A percentile compares a stretch with the other conserved stretches of the same genome.
phyloP scores from a whole-genome alignment of 2,113 vertebrate species.

The Ahaetulla prasina region DNA sequence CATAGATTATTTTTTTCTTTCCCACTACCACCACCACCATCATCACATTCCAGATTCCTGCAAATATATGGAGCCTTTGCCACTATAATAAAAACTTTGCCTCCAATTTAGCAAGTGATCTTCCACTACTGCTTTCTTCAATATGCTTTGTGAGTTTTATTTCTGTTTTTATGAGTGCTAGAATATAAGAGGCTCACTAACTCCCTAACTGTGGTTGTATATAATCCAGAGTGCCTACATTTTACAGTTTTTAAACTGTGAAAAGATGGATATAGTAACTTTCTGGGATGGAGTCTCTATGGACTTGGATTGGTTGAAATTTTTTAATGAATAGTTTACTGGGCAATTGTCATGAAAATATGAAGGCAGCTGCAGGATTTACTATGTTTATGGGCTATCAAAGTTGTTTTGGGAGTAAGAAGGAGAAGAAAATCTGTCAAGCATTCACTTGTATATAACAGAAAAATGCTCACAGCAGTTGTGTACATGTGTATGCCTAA shows the following conservation, averaged over 20 bases:
- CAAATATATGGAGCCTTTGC: not conserved
- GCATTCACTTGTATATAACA: not conserved
- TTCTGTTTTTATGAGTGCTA: not conserved
- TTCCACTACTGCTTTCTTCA: not conserved
- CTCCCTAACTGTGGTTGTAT: not conserved
- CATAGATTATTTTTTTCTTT: not conserved
- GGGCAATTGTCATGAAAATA: not conserved
- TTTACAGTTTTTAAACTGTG: not conserved
- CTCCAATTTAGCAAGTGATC: not conserved
- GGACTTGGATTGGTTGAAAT: not conserved
- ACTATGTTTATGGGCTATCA: not conserved
- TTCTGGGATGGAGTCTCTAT: not conserved
- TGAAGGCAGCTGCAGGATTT: not conserved
- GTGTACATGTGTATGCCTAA: not conserved
- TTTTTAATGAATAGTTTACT: not conserved
- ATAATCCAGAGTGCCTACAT: not conserved
- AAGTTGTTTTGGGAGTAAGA: not conserved
- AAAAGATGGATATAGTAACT: not conserved
- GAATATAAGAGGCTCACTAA: not conserved
- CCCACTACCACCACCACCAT: not conserved
- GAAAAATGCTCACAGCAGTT: not conserved
- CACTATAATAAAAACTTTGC: not conserved
- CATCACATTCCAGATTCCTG: not conserved
- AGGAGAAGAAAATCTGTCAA: not conserved
- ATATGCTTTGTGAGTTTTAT: not conserved